Conservation (phyloP, 2,888 invertebrate genomes). For the Hypomecis atomaria region DNA sequence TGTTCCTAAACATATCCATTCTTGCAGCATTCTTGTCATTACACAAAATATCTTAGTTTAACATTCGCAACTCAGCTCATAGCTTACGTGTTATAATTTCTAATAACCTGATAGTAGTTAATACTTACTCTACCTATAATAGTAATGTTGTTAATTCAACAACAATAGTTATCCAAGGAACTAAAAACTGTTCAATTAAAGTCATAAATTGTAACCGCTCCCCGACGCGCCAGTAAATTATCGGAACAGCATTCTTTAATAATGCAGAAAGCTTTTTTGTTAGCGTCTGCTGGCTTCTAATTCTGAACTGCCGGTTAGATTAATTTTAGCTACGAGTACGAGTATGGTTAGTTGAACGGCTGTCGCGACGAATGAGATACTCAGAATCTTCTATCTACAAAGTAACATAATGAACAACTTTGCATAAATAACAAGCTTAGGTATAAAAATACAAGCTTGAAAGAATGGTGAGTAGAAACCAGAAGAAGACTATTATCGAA, state of each 20-base stretch:
- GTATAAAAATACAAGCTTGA: too few species aligned
- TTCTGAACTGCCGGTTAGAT: conserved; percentile 15
- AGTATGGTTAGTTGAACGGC: not conserved
- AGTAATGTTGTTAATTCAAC: not conserved
- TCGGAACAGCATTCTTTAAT: conserved; percentile 46
- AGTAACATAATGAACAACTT: too few species aligned
- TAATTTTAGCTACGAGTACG: not conserved
- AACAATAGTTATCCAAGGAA: conserved; percentile 2
- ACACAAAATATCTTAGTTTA: too few species aligned
- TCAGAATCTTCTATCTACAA: not conserved
- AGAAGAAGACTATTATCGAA: too few species aligned
- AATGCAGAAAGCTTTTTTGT: conserved; percentile 64
- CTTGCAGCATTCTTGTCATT: too few species aligned
- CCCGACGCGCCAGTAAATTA: conserved; percentile 33
- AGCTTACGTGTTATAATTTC: too few species aligned
- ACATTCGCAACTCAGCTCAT: too few species aligned
- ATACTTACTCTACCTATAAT: not conserved
- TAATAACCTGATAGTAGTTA: too few species aligned
- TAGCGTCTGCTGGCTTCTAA: conserved; percentile 32
- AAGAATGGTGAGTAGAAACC: too few species aligned
- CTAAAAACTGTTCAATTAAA: conserved; percentile 25
- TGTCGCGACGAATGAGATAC: not conserved
- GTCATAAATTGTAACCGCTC: conserved; percentile 29
- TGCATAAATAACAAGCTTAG: too few species aligned
- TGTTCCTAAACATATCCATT: too few species aligned